A percentile compares a stretch with the other conserved stretches of the same genome.
Conservation (phyloP, 2,113 vertebrate species). For the Siniperca chuatsi region DNA sequence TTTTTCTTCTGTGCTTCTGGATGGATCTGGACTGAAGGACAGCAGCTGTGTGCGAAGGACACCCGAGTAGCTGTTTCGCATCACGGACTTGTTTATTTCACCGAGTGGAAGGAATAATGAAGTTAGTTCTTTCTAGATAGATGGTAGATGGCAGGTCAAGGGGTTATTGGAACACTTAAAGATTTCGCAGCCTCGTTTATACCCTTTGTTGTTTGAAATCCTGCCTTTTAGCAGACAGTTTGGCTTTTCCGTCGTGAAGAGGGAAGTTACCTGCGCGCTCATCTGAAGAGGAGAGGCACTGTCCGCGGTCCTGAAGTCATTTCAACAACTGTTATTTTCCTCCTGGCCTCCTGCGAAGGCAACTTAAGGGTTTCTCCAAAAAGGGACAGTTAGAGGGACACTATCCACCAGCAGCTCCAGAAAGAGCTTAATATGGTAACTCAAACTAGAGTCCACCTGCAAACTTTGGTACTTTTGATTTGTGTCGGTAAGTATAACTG, state of each 20-base stretch:
- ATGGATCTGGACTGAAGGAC: conserved; percentile 41
- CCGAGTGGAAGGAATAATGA: conserved; percentile 15
- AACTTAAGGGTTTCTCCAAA: background rate
- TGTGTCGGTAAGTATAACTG: conserved; percentile 78
- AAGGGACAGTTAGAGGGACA: conserved; percentile 19
- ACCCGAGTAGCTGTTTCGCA: background rate
- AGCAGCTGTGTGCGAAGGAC: conserved; percentile 21
- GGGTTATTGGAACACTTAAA: background rate
- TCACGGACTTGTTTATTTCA: conserved; percentile 30
- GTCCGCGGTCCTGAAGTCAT: conserved; percentile 79
- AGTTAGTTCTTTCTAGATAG: conserved; percentile 28
- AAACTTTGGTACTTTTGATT: conserved; percentile 68
- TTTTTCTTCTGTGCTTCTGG: conserved; percentile 14
- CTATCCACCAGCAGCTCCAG: conserved; percentile 38
- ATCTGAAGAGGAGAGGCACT: conserved; percentile 68
- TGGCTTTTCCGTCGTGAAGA: conserved; percentile 4
- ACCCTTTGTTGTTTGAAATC: background rate
- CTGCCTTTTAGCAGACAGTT: background rate
- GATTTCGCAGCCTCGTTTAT: background rate
- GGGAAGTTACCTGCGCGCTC: conserved; percentile 48
- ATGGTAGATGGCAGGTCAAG: background rate
- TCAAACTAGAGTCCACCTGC: conserved; percentile 60
- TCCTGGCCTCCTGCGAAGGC: conserved; percentile 11
- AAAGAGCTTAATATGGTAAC: conserved; percentile 73
- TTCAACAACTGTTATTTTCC: background rate